phyloP scores from a whole-genome alignment of 2,888 invertebrate genomes.

The Spodoptera littoralis region DNA sequence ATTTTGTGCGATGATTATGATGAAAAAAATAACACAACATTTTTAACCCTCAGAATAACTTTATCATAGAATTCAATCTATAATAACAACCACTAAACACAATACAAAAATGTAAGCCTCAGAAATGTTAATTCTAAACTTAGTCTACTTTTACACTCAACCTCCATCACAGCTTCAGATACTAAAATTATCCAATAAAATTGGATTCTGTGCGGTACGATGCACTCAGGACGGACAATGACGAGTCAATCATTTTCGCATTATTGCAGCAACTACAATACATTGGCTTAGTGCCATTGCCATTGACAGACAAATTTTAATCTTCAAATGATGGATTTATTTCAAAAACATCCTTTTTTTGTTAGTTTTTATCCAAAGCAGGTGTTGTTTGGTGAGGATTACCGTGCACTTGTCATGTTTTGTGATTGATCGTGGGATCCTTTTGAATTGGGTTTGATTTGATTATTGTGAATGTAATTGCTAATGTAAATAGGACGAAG shows the following conservation, averaged over 20 bases:
- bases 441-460: constrained; percentile 27
- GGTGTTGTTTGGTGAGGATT: constrained; percentile 58
- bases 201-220: constrained; percentile 73
- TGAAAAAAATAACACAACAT: too few species aligned
- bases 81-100: too few species aligned
- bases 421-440: constrained; percentile 61
- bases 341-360: constrained; percentile 46
- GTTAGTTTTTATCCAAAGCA: constrained; percentile 39
- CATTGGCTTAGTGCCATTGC: constrained; percentile 46
- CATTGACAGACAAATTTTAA: constrained; percentile 67
- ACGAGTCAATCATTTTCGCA: constrained; percentile 80
- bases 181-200: constrained; percentile 78
- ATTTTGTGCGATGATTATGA: too few species aligned
- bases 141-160: constrained; percentile 34
- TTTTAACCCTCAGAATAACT: too few species aligned
- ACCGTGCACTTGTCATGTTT: constrained; percentile 49
- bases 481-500: constrained; percentile 40
- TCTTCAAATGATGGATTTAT: constrained; percentile 67
- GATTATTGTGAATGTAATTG: constrained; percentile 24
- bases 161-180: constrained; percentile 64
- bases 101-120: neutral
- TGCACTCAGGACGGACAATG: constrained; percentile 61
- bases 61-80: too few species aligned
- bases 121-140: constrained; percentile 40
- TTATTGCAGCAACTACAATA: constrained; percentile 72